phyloP scores from a whole-genome alignment of 2,888 invertebrate species.

The Tipula lateralis region DNA sequence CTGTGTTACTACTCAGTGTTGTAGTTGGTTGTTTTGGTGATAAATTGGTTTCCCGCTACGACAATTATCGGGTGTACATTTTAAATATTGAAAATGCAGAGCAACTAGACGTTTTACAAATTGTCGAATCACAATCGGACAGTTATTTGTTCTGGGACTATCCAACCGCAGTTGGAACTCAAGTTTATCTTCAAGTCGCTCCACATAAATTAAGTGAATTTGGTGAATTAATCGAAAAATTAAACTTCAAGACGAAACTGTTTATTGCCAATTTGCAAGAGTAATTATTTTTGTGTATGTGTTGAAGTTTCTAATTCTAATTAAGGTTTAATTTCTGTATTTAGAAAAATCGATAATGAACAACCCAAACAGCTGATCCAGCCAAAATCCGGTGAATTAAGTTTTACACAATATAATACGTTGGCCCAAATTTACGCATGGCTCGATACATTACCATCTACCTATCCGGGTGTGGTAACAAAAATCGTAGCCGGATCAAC shows the following conservation, averaged over 20 bases:
- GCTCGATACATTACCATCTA: conserved; percentile 51
- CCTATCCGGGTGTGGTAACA: conserved; percentile 52
- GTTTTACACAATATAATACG: conserved; percentile 58
- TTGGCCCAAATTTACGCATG: conserved; percentile 58
- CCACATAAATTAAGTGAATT: conserved; percentile 32
- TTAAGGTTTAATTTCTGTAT: background rate
- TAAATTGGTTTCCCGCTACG: background rate
- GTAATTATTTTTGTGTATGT: background rate
- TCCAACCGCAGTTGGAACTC: background rate
- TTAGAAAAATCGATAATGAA: conserved; percentile 53
- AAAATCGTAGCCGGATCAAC: conserved; percentile 55
- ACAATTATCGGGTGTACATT: background rate
- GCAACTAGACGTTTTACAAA: background rate
- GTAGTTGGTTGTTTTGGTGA: background rate
- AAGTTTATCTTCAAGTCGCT: conserved; percentile 25
- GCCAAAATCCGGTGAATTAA: conserved; percentile 42
- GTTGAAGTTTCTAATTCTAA: background rate
- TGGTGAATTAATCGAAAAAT: conserved; percentile 27
- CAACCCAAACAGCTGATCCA: conserved; percentile 37
- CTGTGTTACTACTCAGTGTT: background rate
- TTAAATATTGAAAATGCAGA: background rate
- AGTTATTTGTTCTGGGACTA: conserved; percentile 12
- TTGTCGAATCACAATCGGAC: background rate
- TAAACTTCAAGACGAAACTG: background rate
- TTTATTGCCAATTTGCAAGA: conserved; percentile 31